These are phyloP conservation scores for Neodontobutis hainanensis DNA, from an alignment of 2,113 vertebrate genomes.

Conservation along the genomic window DNA sequence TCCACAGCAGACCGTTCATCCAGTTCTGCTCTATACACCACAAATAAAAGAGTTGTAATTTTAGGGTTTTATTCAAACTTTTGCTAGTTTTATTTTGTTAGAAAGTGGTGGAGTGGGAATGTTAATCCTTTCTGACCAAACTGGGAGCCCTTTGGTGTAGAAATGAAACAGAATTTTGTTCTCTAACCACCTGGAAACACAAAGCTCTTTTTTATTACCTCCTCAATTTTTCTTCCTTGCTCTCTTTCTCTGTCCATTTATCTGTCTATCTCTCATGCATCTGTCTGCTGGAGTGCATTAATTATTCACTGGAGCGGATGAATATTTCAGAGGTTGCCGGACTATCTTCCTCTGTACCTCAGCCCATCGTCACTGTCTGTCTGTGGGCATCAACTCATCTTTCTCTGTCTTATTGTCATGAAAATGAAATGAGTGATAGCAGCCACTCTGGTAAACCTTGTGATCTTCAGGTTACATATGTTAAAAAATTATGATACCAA, in stretches of 20 bases:
- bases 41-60: too few species aligned
- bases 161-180: constrained; percentile 25
- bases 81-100: too few species aligned
- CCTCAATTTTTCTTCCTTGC: not conserved
- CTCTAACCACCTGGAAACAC: constrained; percentile 9
- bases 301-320: constrained; percentile 67
- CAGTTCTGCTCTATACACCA: too few species aligned
- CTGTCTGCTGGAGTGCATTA: constrained; percentile 58
- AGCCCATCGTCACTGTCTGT: constrained; percentile 27
- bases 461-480: too few species aligned
- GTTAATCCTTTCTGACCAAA: not conserved
- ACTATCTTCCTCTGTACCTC: constrained; percentile 59
- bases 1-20: too few species aligned
- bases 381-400: not conserved
- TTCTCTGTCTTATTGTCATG: not conserved
- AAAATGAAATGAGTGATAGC: not conserved
- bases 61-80: too few species aligned
- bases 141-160: not conserved
- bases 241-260: constrained; percentile 46
- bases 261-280: constrained; percentile 45
- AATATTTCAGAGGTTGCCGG: constrained; percentile 66
- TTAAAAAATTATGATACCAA: too few species aligned
- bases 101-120: not conserved
- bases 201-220: not conserved
- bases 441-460: too few species aligned